These are phyloP conservation scores for Dicranocentrus wangi DNA, from an alignment of 2,888 invertebrate species.

Conservation along the genomic window DNA sequence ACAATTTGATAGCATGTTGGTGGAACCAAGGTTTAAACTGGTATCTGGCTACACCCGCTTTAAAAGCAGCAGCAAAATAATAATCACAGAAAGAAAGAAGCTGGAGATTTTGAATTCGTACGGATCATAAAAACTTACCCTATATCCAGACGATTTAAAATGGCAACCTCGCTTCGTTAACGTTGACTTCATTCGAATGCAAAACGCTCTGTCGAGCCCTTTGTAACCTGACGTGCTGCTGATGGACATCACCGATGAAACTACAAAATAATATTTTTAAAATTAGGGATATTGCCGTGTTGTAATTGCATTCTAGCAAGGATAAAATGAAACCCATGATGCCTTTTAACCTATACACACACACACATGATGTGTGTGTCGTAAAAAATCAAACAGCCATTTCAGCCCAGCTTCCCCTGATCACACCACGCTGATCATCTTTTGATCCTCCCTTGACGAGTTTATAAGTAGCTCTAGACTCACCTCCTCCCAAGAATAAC, in stretches of 20 bases:
- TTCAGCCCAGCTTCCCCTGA: no score
- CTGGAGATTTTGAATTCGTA: no score
- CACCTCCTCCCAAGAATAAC: neutral
- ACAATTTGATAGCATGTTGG: no score
- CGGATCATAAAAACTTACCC: constrained; percentile 80
- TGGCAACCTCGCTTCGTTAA: constrained; percentile 97
- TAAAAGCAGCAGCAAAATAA: no score
- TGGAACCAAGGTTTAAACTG: no score
- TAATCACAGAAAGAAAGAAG: no score
- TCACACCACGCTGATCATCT: constrained; percentile 28
- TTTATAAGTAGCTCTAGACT: constrained; percentile 5
- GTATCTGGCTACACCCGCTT: no score
- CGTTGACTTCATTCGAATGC: constrained; percentile 97
- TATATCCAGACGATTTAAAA: constrained; percentile 95
- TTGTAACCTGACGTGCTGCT: constrained; percentile 83
- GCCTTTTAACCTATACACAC: no score
- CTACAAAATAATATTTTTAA: constrained; percentile 77
- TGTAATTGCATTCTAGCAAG: no score
- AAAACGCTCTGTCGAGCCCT: constrained; percentile 93
- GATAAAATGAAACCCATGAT: no score
- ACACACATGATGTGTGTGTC: no score
- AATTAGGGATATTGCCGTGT: neutral
- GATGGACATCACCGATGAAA: constrained; percentile 88
- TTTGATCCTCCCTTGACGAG: constrained; percentile 39
- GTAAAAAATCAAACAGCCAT: constrained; percentile 29